Evolutionary conservation across 2,113 vertebrate genomes (phyloP).

Genomic region (Cepphus grylle): DNA sequence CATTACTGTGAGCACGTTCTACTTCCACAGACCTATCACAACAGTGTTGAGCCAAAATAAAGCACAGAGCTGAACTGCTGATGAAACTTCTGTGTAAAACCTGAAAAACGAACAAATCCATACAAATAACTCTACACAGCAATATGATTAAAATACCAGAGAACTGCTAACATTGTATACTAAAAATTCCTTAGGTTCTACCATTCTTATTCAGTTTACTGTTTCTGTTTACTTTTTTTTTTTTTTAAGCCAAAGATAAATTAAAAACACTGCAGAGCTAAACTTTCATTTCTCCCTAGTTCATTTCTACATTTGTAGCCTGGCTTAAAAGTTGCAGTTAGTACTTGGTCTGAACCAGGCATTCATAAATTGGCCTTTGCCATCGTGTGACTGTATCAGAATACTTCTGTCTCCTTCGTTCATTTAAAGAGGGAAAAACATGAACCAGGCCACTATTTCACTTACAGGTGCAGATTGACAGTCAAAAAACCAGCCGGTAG

Average conservation of each 20-base stretch:
- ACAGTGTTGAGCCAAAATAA: not conserved
- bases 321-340: not conserved
- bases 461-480: not conserved
- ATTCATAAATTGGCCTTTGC: not conserved
- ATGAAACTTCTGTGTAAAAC: not conserved
- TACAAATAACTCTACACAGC: not conserved
- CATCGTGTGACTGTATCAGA: rapidly evolving
- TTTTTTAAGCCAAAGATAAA: not conserved
- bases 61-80: not conserved
- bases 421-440: not conserved
- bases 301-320: not conserved
- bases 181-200: not conserved
- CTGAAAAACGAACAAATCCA: not conserved
- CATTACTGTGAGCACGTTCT: not conserved
- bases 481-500: not conserved
- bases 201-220: not conserved
- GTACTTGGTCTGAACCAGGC: not conserved
- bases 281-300: not conserved
- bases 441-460: not conserved
- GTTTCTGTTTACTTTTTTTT: not conserved
- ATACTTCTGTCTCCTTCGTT: not conserved
- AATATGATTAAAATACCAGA: not conserved
- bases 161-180: not conserved
- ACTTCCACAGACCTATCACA: not conserved
- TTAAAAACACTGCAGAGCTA: not conserved